These are phyloP conservation scores for Sminthopsis crassicaudata DNA, from an alignment of 2,113 vertebrate genomes.

Conservation along the genomic window DNA sequence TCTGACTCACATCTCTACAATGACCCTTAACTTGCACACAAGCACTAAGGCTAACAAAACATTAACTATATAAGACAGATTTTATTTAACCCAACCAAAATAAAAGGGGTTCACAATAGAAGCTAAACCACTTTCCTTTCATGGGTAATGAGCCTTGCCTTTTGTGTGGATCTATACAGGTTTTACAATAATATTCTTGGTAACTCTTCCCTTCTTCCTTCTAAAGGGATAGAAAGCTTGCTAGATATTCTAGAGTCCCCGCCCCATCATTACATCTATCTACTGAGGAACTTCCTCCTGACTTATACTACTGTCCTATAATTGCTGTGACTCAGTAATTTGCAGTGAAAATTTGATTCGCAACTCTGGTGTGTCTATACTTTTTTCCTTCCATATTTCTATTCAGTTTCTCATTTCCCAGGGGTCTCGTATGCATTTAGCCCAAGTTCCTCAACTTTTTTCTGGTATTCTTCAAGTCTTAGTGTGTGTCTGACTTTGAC, in stretches of 20 bases:
- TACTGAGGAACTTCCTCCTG: background rate
- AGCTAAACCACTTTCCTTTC: background rate
- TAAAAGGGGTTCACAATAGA: background rate
- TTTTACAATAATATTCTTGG: background rate
- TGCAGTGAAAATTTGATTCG: background rate
- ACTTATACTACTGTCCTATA: background rate
- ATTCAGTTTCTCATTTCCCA: background rate
- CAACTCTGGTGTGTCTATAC: background rate
- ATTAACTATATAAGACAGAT: background rate
- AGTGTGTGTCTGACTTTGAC: background rate
- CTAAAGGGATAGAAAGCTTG: background rate
- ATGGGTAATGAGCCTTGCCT: background rate
- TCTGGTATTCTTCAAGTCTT: background rate
- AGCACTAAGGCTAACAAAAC: background rate
- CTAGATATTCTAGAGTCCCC: background rate
- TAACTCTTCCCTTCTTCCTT: background rate
- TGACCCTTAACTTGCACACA: background rate
- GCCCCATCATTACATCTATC: background rate
- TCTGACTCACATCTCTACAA: background rate
- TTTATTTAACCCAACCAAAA: background rate
- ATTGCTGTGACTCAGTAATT: background rate
- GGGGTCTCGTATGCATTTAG: background rate
- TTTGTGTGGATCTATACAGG: background rate
- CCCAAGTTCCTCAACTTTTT: background rate
- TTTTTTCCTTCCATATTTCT: background rate